A percentile compares a stretch with the other conserved stretches of the same genome.
phyloP scores from a whole-genome alignment of 2,113 vertebrate species.

The Ariopsis seemanni region DNA sequence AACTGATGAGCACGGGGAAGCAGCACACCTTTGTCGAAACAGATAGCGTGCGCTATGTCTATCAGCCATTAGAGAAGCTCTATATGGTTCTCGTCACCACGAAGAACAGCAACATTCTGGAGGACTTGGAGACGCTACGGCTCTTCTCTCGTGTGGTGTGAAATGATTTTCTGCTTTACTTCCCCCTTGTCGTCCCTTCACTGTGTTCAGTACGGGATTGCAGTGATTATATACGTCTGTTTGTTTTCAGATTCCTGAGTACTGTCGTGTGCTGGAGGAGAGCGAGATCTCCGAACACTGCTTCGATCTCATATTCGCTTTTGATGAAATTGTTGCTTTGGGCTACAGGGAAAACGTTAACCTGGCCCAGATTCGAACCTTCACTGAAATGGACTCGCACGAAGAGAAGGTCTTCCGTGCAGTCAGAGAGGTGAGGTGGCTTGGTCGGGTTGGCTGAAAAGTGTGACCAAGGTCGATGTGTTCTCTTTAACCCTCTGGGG shows the following conservation, averaged over 20 bases:
- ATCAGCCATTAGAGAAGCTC: constrained; percentile 96
- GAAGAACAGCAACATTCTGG: constrained; percentile 99
- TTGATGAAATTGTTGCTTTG: constrained; percentile 96
- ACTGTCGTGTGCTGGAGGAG: constrained; percentile 94
- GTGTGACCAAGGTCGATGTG: not conserved
- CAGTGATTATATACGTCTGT: not conserved
- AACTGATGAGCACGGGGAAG: constrained; percentile 97
- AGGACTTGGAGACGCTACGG: constrained; percentile 93
- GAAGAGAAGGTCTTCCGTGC: constrained; percentile 98
- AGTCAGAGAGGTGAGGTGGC: constrained; percentile 87
- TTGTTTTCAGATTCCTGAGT: constrained; percentile 87
- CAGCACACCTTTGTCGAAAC: constrained; percentile 99
- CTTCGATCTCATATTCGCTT: constrained; percentile 98
- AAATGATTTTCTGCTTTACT: not conserved
- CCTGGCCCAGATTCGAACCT: constrained; percentile 95
- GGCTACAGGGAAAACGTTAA: constrained; percentile 98
- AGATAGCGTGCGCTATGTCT: constrained; percentile 97
- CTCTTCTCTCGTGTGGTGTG: constrained; percentile 97
- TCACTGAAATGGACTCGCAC: constrained; percentile 98
- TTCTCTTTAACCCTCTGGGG: too few relatives aligned
- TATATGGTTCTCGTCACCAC: constrained; percentile 99
- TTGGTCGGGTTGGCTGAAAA: not conserved
- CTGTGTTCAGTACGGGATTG: not conserved
- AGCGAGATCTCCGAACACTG: constrained; percentile 96
- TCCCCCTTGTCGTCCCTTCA: not conserved